phyloP scores from a whole-genome alignment of 2,888 invertebrate genomes.

The Dryobota labecula region DNA sequence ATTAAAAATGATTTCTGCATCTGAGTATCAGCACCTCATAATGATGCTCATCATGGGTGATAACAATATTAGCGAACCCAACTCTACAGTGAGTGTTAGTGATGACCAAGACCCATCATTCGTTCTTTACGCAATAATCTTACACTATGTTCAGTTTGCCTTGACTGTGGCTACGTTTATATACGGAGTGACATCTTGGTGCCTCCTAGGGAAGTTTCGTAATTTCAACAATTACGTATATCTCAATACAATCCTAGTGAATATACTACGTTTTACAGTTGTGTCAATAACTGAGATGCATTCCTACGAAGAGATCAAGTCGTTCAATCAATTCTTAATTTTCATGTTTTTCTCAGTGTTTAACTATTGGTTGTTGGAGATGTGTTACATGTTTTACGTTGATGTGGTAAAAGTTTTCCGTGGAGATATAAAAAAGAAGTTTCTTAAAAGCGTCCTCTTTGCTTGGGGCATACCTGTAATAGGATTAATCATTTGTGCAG shows the following conservation, averaged over 20 bases:
- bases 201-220: conserved; percentile 31
- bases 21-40: background rate
- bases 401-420: conserved; percentile 38
- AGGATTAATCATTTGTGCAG: background rate
- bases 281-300: background rate
- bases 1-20: background rate
- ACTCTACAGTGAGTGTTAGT: background rate
- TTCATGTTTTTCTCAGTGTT: conserved; percentile 30
- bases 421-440: conserved; percentile 16
- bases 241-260: conserved; percentile 24
- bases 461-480: conserved; percentile 30
- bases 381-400: conserved; percentile 43
- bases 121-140: background rate
- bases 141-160: background rate
- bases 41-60: conserved; percentile 1
- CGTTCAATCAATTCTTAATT: background rate
- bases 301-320: too few species aligned
- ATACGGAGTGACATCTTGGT: conserved; percentile 40
- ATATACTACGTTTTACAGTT: conserved; percentile 3
- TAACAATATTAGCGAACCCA: background rate
- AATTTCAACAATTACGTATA: conserved; percentile 40
- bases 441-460: conserved; percentile 25
- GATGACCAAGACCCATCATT: background rate
- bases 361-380: conserved; percentile 34
- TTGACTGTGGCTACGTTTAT: conserved; percentile 20